Percentiles rank a stretch among this genome's conserved stretches.
These are phyloP conservation scores for Hestina assimilis DNA, from an alignment of 1,140 invertebrate genomes.

Conservation along the genomic window DNA sequence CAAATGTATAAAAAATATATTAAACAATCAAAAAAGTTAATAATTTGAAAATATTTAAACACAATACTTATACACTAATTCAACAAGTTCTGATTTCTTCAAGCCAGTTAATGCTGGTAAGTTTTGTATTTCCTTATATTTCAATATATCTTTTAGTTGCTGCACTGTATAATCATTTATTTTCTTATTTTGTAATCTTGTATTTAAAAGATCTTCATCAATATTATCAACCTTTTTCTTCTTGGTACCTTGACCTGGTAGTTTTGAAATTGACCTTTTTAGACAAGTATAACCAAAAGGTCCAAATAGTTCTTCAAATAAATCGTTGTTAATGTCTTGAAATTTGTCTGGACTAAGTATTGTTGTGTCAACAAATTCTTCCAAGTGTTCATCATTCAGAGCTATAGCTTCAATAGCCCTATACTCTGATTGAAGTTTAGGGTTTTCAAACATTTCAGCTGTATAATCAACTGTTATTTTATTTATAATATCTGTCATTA, in stretches of 20 bases:
- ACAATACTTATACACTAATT: slow-evolving; percentile 43
- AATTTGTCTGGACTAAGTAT: slow-evolving; percentile 39
- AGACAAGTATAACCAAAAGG: slow-evolving; percentile 45
- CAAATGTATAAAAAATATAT: not conserved
- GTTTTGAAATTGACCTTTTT: slow-evolving; percentile 40
- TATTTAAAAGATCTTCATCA: slow-evolving; percentile 45
- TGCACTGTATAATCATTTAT: slow-evolving; percentile 48
- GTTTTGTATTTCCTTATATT: slow-evolving; percentile 38
- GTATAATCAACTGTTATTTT: slow-evolving; percentile 52
- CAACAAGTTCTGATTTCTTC: slow-evolving; percentile 56
- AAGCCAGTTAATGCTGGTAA: slow-evolving; percentile 47
- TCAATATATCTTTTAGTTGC: slow-evolving; percentile 57
- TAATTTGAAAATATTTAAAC: not conserved
- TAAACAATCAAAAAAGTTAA: not conserved
- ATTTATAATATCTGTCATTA: slow-evolving; percentile 57
- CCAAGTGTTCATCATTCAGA: slow-evolving; percentile 51
- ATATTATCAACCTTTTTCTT: slow-evolving; percentile 43
- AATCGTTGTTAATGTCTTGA: slow-evolving; percentile 47
- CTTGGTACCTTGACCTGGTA: slow-evolving; percentile 32
- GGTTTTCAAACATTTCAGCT: slow-evolving; percentile 66
- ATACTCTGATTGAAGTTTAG: slow-evolving; percentile 54
- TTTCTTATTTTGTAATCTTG: slow-evolving; percentile 36
- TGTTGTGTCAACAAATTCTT: slow-evolving; percentile 62
- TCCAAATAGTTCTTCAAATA: slow-evolving; percentile 69
- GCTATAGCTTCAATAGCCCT: slow-evolving; percentile 60